A percentile compares a stretch with the other conserved stretches of the same genome.
These are phyloP conservation scores for Chrysodeixis includens DNA, from an alignment of 2,888 invertebrate genomes.

Conservation along the genomic window DNA sequence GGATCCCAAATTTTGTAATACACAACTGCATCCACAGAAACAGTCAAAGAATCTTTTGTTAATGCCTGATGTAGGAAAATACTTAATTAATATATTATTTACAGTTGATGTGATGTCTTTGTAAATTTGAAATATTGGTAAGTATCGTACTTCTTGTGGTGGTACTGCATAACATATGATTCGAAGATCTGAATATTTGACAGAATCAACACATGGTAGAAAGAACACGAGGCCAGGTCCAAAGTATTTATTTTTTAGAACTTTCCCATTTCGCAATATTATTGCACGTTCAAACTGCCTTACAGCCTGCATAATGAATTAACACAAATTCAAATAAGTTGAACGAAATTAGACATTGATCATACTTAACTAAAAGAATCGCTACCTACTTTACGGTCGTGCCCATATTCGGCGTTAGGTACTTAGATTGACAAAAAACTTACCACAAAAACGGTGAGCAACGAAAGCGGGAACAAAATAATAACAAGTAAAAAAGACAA, in stretches of 20 bases:
- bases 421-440: conserved; percentile 38
- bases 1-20: conserved; percentile 93
- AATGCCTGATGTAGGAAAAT: conserved; percentile 65
- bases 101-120: not conserved
- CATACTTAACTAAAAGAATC: not conserved
- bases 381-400: too few species aligned
- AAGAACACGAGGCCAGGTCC: conserved; percentile 96
- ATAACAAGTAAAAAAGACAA: conserved; percentile 64
- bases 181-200: conserved; percentile 95
- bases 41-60: conserved; percentile 94
- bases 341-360: not conserved
- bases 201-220: conserved; percentile 96
- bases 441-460: conserved; percentile 69
- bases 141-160: conserved; percentile 94
- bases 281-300: conserved; percentile 95
- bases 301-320: conserved; percentile 85
- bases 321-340: not conserved
- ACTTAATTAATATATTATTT: not conserved
- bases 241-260: conserved; percentile 90
- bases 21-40: conserved; percentile 96
- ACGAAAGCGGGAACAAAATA: conserved; percentile 69
- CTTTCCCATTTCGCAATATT: conserved; percentile 94
- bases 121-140: not conserved
- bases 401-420: not conserved
- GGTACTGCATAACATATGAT: conserved; percentile 97